Percentiles rank a stretch among this genome's conserved stretches.
These are phyloP conservation scores for Hylomyscus alleni DNA, from an alignment of 2,797 vertebrate species.

Conservation along the genomic window DNA sequence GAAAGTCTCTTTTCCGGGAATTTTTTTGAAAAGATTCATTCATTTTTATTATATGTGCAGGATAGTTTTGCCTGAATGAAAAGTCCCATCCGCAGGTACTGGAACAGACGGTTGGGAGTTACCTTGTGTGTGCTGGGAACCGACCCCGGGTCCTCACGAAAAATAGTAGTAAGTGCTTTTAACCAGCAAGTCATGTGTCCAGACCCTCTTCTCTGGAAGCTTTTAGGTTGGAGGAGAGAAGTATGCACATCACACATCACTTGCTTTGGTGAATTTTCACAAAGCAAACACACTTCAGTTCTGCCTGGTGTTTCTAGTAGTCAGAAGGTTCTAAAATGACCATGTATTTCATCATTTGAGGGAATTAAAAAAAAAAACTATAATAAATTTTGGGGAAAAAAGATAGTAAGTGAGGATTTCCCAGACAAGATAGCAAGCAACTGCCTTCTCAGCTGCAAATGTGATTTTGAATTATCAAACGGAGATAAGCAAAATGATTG, in stretches of 20 bases:
- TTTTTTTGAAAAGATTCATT: background rate
- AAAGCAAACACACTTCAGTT: constrained; percentile 21
- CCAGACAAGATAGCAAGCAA: constrained; percentile 17
- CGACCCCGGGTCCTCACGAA: background rate
- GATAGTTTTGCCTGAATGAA: background rate
- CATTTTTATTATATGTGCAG: background rate
- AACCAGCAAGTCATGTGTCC: background rate
- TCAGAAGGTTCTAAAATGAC: constrained; percentile 64
- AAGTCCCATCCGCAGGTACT: background rate
- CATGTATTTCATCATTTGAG: constrained; percentile 43
- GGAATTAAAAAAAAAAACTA: background rate
- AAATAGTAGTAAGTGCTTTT: background rate
- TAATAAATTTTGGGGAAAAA: background rate
- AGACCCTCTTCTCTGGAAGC: background rate
- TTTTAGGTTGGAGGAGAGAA: constrained; percentile 60
- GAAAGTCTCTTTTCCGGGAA: background rate
- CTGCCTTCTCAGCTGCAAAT: constrained; percentile 54
- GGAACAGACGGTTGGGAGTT: background rate
- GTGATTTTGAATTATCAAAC: constrained; percentile 52
- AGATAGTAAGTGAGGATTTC: constrained; percentile 35
- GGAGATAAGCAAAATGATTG: constrained; percentile 36
- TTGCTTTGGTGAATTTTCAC: constrained; percentile 50
- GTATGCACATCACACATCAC: background rate
- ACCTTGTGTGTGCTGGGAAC: background rate
- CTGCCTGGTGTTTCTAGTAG: constrained; percentile 22